Base-by-base conservation (phyloP, 1,140 invertebrate species). In the Helicoverpa zea region DNA sequence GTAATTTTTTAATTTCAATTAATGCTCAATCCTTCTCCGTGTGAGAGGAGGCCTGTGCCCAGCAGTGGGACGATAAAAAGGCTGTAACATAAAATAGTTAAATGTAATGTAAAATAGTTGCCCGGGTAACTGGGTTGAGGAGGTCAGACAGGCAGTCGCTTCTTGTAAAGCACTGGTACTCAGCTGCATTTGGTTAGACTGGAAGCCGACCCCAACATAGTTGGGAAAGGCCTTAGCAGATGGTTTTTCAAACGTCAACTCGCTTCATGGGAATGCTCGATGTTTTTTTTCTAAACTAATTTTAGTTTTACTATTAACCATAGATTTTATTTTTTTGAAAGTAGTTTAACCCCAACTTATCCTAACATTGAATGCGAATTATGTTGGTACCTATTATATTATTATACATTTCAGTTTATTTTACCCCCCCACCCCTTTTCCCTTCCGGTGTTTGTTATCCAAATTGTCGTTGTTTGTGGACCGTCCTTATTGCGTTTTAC, bases 341-440 rank as follows among this genome's bases (percentile, higher is more conserved):
- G 89, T 89, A 91, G 87, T 83, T 81, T 82, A 80, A 82, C 83
- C 87, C 88, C 85, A 84, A 87, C 51, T 78, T 70, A 87, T 89
- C 92, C 91, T 93, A 94, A 91, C 85, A 90, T 77, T 84, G 90
- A 92, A 93, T 93, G 92, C 87, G 75, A 84, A 73, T 87, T 88
- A 84, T 88, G 86, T 92, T 89, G 86, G 87, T 92, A 90, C 88
- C 87, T 88, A 87, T 92, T 43, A 84, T 92, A 89, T 92, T 90
- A 90, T 89, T 92, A 92, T 93, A 94, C 93, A 94, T 94, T 94
- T 94, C 93, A 94, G 92, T 94, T 94, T 94, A 94, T 93, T 94
- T 94, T 92, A 83, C 84, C 84, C 88, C 87, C 88, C 66, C 12
- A 82, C 58, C 79, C 87, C 83, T 75, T 64, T 47, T 66, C 87